Evolutionary conservation across 1,140 invertebrate genomes (phyloP).

Genomic region (Pygmarrhopalites habei): DNA sequence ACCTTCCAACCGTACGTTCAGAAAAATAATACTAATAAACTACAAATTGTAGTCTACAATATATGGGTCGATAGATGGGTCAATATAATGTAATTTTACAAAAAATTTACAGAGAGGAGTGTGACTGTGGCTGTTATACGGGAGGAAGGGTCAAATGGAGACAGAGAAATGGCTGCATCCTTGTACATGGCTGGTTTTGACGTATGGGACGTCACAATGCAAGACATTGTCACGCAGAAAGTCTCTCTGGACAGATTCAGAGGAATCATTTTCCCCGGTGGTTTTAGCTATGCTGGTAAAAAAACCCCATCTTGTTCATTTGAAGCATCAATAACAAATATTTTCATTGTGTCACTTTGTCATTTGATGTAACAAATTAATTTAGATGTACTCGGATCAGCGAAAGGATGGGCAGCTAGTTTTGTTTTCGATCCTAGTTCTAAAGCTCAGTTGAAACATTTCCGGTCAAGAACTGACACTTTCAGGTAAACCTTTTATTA

Average conservation of each 20-base stretch:
- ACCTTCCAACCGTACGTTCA: too few species aligned
- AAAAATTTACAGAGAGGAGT: constrained; percentile 35
- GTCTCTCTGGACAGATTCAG: constrained; percentile 70
- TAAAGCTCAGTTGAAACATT: constrained; percentile 64
- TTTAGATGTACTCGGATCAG: constrained; percentile 87
- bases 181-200: constrained; percentile 86
- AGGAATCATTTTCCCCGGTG: constrained; percentile 90
- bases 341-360: too few species aligned
- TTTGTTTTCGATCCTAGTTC: constrained; percentile 63
- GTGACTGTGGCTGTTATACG: constrained; percentile 80
- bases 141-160: constrained; percentile 96
- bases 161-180: constrained; percentile 94
- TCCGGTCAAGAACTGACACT: constrained; percentile 65
- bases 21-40: too few species aligned
- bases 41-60: too few species aligned
- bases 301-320: background rate
- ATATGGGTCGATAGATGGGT: too few species aligned
- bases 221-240: constrained; percentile 65
- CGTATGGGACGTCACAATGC: constrained; percentile 86
- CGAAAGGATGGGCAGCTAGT: constrained; percentile 94
- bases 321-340: background rate
- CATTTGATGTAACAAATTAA: too few species aligned
- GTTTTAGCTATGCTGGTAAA: constrained; percentile 91
- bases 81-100: too few species aligned
- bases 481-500: too few species aligned